A percentile compares a stretch with the other conserved stretches of the same genome.
phyloP scores from a whole-genome alignment of 2,888 invertebrate species.

The Luperina nickerlii region DNA sequence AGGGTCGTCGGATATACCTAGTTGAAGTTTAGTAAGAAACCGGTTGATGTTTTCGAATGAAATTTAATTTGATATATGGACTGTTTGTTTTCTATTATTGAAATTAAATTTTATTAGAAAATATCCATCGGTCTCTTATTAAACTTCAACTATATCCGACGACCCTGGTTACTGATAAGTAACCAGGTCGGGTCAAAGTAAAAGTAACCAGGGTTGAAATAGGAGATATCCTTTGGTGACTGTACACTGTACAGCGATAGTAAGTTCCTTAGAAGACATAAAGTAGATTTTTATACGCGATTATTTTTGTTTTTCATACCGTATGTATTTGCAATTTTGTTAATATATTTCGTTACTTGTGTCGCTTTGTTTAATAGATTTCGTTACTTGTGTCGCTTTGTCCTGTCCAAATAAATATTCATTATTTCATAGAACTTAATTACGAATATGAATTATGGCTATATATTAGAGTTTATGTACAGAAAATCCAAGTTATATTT shows the following conservation, averaged over 20 bases:
- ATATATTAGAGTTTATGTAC: conserved; percentile 16
- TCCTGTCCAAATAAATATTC: conserved; percentile 39
- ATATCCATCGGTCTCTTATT: too few species aligned
- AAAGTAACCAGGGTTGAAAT: too few species aligned
- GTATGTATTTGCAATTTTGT: neutral
- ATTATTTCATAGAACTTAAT: conserved; percentile 15
- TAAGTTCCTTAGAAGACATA: neutral
- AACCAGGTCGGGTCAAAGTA: too few species aligned
- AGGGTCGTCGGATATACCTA: too few species aligned
- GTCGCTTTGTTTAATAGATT: conserved; percentile 16
- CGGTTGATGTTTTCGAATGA: too few species aligned
- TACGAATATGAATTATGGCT: conserved; percentile 13
- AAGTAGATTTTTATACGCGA: neutral
- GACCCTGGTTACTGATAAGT: too few species aligned
- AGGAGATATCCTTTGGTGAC: too few species aligned
- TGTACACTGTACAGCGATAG: neutral
- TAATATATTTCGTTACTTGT: neutral
- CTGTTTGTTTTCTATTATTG: too few species aligned
- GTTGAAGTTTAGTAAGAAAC: too few species aligned
- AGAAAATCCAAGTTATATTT: conserved; percentile 1
- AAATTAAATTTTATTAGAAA: too few species aligned
- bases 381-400: conserved; percentile 16
- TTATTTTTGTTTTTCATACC: neutral
- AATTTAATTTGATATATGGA: too few species aligned
- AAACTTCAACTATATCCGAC: too few species aligned